Evolutionary conservation across 2,888 invertebrate genomes (phyloP).

Genomic region (Seladonia tumulorum): DNA sequence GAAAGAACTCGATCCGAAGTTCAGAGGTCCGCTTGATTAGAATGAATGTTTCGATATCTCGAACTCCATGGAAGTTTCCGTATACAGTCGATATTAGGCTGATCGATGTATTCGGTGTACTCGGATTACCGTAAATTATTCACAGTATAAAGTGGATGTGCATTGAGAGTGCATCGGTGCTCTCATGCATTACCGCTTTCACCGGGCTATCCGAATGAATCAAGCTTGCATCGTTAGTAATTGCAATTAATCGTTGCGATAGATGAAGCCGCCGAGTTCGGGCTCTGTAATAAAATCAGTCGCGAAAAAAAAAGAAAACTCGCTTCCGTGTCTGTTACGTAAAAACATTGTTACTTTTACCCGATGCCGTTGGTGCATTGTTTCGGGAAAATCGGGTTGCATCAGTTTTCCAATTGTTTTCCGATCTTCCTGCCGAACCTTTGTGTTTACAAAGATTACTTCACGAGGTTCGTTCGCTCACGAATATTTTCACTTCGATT

Average conservation of each 20-base stretch:
- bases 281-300: conserved; percentile 10
- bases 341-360: conserved; percentile 36
- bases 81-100: not conserved
- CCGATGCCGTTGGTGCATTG: not conserved
- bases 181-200: conserved; percentile 43
- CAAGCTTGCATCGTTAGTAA: conserved; percentile 27
- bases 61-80: not conserved
- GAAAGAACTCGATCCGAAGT: not conserved
- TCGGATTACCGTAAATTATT: conserved; percentile 13
- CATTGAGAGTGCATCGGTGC: conserved; percentile 19
- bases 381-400: not conserved
- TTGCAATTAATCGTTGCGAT: conserved; percentile 39
- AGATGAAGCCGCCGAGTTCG: conserved; percentile 4
- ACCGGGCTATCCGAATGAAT: conserved; percentile 24
- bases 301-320: not conserved
- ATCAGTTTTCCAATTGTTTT: not conserved
- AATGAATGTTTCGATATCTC: conserved; percentile 66
- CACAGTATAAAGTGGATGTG: not conserved
- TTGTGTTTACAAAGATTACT: not conserved
- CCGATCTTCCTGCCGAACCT: not conserved
- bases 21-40: not conserved
- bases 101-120: not conserved
- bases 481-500: too few relatives aligned
- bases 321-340: conserved; percentile 36
- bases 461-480: not conserved